A percentile compares a stretch with the other conserved stretches of the same genome.
Conservation (phyloP, 2,113 vertebrate species). For the Rhizomys pruinosus region DNA sequence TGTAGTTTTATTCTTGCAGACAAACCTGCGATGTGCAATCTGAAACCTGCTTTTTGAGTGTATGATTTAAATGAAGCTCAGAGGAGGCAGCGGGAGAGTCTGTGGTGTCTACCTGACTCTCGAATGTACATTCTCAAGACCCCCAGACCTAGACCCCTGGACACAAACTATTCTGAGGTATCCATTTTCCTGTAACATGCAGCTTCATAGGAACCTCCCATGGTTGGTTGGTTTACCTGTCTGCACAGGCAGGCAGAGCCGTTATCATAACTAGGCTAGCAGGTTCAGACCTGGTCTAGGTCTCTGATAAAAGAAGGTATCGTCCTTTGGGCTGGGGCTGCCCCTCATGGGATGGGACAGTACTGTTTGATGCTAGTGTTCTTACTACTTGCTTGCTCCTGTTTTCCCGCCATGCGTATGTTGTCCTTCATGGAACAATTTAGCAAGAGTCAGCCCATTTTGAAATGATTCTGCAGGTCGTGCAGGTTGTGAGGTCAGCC, state of each 20-base stretch:
- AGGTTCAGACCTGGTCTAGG: not conserved
- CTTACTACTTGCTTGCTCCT: not conserved
- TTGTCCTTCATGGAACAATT: not conserved
- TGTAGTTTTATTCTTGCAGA: not conserved
- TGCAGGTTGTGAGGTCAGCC: not conserved
- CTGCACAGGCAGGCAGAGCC: not conserved
- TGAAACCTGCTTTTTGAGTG: not conserved
- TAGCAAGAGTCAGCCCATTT: conserved; percentile 25
- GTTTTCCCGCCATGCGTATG: not conserved
- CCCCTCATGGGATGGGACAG: not conserved
- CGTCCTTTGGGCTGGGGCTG: not conserved
- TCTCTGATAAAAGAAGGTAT: not conserved
- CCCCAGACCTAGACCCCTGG: not conserved
- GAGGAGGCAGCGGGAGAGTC: not conserved
- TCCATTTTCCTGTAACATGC: not conserved
- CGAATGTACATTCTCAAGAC: not conserved
- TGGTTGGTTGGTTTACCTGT: not conserved
- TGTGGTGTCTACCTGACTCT: not conserved
- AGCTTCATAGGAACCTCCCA: not conserved
- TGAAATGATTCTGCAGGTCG: not conserved
- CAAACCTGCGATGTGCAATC: not conserved
- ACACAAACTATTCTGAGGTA: not conserved
- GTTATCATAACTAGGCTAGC: no score
- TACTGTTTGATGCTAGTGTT: not conserved
- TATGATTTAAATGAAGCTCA: not conserved